These are phyloP conservation scores for Orthonevra nobilis DNA, from an alignment of 2,888 invertebrate species.

Conservation along the genomic window DNA sequence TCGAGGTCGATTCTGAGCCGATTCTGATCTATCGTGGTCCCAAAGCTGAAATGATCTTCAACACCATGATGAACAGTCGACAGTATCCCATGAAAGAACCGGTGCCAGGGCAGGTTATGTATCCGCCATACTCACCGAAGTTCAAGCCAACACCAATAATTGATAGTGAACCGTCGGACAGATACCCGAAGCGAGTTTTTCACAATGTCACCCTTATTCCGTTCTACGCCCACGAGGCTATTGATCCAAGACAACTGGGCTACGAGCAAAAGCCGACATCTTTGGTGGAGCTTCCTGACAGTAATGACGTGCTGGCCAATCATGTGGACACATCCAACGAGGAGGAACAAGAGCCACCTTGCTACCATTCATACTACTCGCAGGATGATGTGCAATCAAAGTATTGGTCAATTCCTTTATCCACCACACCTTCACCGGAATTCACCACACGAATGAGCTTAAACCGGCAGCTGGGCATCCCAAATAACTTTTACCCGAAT, in stretches of 20 bases:
- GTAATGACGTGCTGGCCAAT: not conserved
- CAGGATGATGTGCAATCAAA: conserved; percentile 47
- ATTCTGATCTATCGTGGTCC: conserved; percentile 76
- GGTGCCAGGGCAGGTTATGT: conserved; percentile 77
- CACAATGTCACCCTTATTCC: conserved; percentile 75
- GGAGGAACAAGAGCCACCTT: conserved; percentile 1
- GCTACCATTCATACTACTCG: conserved; percentile 57
- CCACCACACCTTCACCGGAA: conserved; percentile 11
- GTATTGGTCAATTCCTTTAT: conserved; percentile 47
- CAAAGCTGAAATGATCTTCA: conserved; percentile 76
- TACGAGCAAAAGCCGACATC: not conserved
- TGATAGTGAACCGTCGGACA: conserved; percentile 71
- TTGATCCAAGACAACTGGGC: conserved; percentile 61
- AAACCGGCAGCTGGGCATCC: conserved; percentile 24
- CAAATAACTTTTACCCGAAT: conserved; percentile 29
- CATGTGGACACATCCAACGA: not conserved
- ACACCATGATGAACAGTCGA: conserved; percentile 76
- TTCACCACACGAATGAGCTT: conserved; percentile 19
- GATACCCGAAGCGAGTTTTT: not conserved
- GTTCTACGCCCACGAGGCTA: conserved; percentile 78
- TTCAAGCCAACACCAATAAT: conserved; percentile 76
- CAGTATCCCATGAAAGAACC: conserved; percentile 79
- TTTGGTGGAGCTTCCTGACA: not conserved
- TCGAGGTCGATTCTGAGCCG: conserved; percentile 71
- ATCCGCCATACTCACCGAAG: conserved; percentile 76